A percentile compares a stretch with the other conserved stretches of the same genome.
Evolutionary conservation across 2,888 invertebrate species (phyloP).

Genomic region (Pemphredon lugubris): DNA sequence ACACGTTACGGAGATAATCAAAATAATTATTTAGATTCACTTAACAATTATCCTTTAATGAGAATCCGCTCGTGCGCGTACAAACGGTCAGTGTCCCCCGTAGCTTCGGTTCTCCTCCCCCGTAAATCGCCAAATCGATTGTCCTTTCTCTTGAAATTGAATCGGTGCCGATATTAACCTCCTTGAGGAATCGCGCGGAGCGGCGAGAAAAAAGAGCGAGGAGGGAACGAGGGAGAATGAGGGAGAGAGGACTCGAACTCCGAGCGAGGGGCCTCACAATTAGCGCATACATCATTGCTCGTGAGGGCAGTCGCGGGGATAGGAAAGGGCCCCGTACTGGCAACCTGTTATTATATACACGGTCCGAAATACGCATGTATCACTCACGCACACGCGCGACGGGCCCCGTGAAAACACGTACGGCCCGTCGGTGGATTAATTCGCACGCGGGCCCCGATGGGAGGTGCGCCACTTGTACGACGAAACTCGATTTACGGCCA

Average conservation of each 20-base stretch:
- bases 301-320: slow-evolving; percentile 66
- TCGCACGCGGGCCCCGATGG: slow-evolving; percentile 70
- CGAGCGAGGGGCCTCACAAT: slow-evolving; percentile 74
- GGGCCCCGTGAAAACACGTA: slow-evolving; percentile 46
- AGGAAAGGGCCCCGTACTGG: slow-evolving; percentile 69
- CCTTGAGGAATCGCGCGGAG: slow-evolving; percentile 48
- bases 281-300: slow-evolving; percentile 78
- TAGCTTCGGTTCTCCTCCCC: too few species aligned
- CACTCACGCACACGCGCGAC: slow-evolving; percentile 67
- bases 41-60: too few species aligned
- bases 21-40: too few species aligned
- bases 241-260: slow-evolving; percentile 27
- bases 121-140: neutral
- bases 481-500: slow-evolving; percentile 62
- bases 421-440: slow-evolving; percentile 74
- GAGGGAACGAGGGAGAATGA: neutral
- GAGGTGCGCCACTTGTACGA: slow-evolving; percentile 58
- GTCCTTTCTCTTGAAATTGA: slow-evolving; percentile 31
- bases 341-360: slow-evolving; percentile 79
- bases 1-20: too few species aligned
- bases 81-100: too few species aligned
- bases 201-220: slow-evolving; percentile 2
- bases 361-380: slow-evolving; percentile 74
- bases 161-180: slow-evolving; percentile 41
- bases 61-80: too few species aligned